A percentile compares a stretch with the other conserved stretches of the same genome.
Evolutionary conservation across 2,797 vertebrate genomes (phyloP).

Genomic region (Lacerta viridis): DNA sequence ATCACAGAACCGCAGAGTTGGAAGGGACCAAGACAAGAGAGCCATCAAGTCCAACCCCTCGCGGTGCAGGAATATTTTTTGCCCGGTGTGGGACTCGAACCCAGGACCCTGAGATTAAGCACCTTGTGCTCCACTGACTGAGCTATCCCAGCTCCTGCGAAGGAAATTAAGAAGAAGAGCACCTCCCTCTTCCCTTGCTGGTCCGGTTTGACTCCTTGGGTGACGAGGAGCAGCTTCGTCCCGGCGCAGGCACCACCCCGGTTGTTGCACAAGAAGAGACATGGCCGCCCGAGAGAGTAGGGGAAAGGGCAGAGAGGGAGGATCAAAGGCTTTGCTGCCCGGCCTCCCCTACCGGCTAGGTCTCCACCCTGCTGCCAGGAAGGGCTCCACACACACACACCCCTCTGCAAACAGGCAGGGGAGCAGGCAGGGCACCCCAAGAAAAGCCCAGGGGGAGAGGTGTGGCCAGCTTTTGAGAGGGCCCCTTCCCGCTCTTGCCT

Average conservation of each 20-base stretch:
- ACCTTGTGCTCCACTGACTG: too few species aligned
- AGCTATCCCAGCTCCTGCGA: too few species aligned
- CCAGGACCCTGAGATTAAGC: too few species aligned
- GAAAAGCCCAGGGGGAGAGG: neutral
- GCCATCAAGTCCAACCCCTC: too few species aligned
- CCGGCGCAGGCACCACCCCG: conserved; percentile 19
- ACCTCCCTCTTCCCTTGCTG: conserved; percentile 49
- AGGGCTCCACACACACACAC: neutral
- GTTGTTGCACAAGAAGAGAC: conserved; percentile 25
- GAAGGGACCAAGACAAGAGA: too few species aligned
- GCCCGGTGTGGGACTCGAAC: too few species aligned
- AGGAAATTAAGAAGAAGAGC: neutral
- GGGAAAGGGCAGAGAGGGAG: conserved; percentile 62
- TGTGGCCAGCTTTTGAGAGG: neutral
- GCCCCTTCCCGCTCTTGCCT: too few species aligned
- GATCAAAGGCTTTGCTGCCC: conserved; percentile 29
- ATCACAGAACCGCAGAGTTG: too few species aligned
- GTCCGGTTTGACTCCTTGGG: conserved; percentile 40
- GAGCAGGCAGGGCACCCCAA: neutral
- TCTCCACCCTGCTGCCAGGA: conserved; percentile 49
- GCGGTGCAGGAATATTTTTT: too few species aligned
- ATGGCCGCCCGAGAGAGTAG: conserved; percentile 52
- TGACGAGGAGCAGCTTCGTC: conserved; percentile 43
- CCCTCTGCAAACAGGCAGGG: neutral
- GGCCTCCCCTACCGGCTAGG: conserved; percentile 26